phyloP scores from a whole-genome alignment of 2,888 invertebrate species.

The Phrixothrix hirtus region DNA sequence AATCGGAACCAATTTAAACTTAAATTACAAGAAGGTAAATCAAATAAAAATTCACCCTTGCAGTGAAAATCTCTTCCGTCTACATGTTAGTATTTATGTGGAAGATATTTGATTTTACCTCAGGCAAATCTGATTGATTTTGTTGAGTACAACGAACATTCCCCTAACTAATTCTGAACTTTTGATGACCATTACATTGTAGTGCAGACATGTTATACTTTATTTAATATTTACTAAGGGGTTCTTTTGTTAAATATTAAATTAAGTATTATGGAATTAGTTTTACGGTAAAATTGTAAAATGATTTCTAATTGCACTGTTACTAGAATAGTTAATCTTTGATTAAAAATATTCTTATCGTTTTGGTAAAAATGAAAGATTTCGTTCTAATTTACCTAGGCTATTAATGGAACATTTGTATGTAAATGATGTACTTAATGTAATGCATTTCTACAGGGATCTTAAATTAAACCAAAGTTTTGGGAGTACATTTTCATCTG shows the following conservation, averaged over 20 bases:
- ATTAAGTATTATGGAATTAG: constrained; percentile 17
- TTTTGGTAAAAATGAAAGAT: too few relatives aligned
- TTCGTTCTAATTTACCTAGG: too few relatives aligned
- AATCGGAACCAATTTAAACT: constrained; percentile 6
- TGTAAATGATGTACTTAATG: too few relatives aligned
- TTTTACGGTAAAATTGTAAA: not conserved
- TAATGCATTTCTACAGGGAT: too few relatives aligned
- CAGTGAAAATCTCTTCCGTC: constrained; percentile 15
- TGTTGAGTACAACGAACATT: constrained; percentile 18
- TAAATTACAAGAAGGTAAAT: constrained; percentile 14
- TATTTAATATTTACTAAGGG: constrained; percentile 25
- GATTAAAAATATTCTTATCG: too few relatives aligned
- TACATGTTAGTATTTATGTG: constrained; percentile 19
- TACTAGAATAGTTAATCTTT: too few relatives aligned
- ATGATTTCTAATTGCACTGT: too few relatives aligned
- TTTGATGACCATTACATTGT: constrained; percentile 29
- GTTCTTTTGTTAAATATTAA: constrained; percentile 27
- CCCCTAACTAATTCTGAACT: constrained; percentile 20
- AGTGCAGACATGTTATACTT: constrained; percentile 30
- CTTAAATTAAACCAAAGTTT: constrained; percentile 23
- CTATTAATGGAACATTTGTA: too few relatives aligned
- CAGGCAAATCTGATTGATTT: constrained; percentile 29
- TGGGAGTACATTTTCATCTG: constrained; percentile 18
- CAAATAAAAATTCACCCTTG: constrained; percentile 13
- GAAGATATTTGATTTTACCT: constrained; percentile 25